These are phyloP conservation scores for Trichogramma dendrolimi DNA, from an alignment of 2,888 invertebrate species.

Conservation along the genomic window DNA sequence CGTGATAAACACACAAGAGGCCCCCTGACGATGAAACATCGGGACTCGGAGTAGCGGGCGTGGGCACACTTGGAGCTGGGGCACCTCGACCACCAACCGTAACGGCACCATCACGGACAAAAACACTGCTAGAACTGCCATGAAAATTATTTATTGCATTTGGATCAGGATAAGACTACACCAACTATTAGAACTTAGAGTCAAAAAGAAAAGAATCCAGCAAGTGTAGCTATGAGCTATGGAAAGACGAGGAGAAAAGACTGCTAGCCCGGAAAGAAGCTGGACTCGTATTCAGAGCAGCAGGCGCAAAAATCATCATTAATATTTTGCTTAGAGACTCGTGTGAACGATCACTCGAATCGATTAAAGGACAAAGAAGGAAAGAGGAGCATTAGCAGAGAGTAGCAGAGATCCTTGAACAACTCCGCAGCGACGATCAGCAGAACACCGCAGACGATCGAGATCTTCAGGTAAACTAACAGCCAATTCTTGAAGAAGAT, in stretches of 20 bases:
- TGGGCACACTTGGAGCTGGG: too few species aligned
- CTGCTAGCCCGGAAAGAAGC: conserved; percentile 17
- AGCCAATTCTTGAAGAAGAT: too few species aligned
- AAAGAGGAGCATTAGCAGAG: background rate
- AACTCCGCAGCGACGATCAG: background rate
- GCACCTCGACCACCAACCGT: too few species aligned
- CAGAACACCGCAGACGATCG: background rate
- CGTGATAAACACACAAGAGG: too few species aligned
- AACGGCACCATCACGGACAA: too few species aligned
- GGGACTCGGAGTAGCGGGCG: too few species aligned
- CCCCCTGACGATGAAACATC: too few species aligned
- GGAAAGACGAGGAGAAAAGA: conserved; percentile 11
- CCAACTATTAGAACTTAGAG: background rate
- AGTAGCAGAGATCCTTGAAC: background rate
- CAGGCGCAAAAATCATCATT: background rate
- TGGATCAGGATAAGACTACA: too few species aligned
- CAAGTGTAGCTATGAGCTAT: background rate
- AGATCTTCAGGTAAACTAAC: too few species aligned
- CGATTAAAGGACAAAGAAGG: conserved; percentile 59
- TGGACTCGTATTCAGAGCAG: background rate
- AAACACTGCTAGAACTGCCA: too few species aligned
- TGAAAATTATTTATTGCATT: too few species aligned
- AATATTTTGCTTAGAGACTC: background rate
- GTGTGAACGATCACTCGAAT: conserved; percentile 45
- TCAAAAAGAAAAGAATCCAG: background rate